Percentiles rank a stretch among this genome's conserved stretches.
phyloP scores from a whole-genome alignment of 2,113 vertebrate genomes.

The Coptodon rendalli region DNA sequence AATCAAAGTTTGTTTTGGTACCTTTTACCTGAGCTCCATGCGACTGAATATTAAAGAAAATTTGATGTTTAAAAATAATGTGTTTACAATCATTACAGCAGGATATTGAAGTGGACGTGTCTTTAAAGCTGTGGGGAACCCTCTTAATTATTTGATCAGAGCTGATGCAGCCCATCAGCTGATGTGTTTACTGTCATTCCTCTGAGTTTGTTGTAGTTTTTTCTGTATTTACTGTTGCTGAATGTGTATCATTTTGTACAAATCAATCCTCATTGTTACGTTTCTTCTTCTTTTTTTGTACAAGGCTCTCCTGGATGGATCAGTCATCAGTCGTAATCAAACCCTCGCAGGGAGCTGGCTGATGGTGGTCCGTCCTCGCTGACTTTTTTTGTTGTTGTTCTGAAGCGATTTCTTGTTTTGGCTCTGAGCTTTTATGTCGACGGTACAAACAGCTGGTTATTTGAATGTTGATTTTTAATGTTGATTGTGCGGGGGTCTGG shows the following conservation, averaged over 20 bases:
- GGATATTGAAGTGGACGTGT: not conserved
- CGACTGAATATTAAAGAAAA: not conserved
- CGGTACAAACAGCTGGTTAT: not conserved
- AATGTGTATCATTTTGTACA: not conserved
- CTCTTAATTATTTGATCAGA: not conserved
- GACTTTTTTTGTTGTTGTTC: not conserved
- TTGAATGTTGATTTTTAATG: constrained; percentile 19
- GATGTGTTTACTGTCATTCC: not conserved
- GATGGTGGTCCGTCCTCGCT: not conserved
- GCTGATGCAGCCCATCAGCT: not conserved
- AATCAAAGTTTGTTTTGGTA: not conserved
- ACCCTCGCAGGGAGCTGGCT: not conserved
- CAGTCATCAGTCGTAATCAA: not conserved
- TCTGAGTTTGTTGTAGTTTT: not conserved
- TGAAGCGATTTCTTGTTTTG: not conserved
- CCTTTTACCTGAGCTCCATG: not conserved
- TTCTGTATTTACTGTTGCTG: not conserved
- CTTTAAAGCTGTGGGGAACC: not conserved
- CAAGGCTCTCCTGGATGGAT: not conserved
- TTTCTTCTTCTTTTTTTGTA: not conserved
- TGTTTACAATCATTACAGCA: constrained; percentile 15
- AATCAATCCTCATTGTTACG: not conserved
- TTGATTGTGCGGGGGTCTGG: not conserved
- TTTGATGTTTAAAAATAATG: not conserved
- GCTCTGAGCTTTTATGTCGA: not conserved